Base-by-base conservation (phyloP, 2,113 vertebrate species). In the Parus major region DNA sequence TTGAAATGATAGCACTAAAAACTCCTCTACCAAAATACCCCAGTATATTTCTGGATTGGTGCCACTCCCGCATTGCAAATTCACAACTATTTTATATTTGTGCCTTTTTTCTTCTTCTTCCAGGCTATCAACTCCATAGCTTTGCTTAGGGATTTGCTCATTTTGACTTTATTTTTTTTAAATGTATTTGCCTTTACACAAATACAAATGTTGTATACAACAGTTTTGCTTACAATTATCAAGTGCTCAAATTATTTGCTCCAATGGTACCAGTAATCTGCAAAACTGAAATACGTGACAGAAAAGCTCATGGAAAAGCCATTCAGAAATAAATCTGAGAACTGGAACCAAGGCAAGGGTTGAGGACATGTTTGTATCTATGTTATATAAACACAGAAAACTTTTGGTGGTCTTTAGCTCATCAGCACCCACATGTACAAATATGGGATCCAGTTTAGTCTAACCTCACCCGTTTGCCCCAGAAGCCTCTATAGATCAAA, bases 171-270 rank as follows among this genome's bases (percentile, higher is more conserved):
- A 39, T 39, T 57, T 76, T 80, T 39, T 81, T 47, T 21, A 47
- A 66, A 63, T 22, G 8, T 47, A 65, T 80, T 91, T 88, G 59
- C 60, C 23, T 59, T 86, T 61, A 56, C 77, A 86, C 71, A 86
- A 90, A 64, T 80, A 86, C 71, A 86, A 90, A 64, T 73, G 85
- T 86, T 81, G 68, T 39, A 36, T 80, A 44, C 92, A 93, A 96
- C 94, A 92, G 90, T 78, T 93, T 93, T 93, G 68, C 69, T 94
- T 88, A 90, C 92, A 88, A 39, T 39, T 39, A 39, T 39, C 36
- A 39, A 77, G 42, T 16, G 47, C 66, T 96, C 57, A 80, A 87
- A 91, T 91, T 44, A 95, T 91, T 92, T 94, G 36, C 31, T 94
- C 55, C 0, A 3, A 63, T 24, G 42, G 68, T 80, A 90, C 60